Base-by-base conservation (phyloP, 1,140 invertebrate genomes). In the Pseudomyrmex gracilis region DNA sequence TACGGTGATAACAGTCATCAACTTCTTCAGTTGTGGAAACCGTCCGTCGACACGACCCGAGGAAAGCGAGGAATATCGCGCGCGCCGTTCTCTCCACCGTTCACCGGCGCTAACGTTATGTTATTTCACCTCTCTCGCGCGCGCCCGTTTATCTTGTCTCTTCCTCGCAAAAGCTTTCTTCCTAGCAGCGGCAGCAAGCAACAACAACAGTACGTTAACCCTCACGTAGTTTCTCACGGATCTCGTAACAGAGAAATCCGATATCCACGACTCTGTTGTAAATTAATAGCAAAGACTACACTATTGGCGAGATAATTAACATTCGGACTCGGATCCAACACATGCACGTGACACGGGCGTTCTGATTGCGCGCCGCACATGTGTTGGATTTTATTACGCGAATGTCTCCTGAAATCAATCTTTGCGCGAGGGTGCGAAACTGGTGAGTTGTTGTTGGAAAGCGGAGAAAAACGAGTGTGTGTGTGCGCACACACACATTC, bases 1-100 rank as follows among this genome's bases (percentile, higher is more conserved):
- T 34, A 64, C 20, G 9, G 24, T 64, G 10, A 49, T 70, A 70
- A 53, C 22, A 49, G 24, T 15, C 67, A 24, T 15, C 20, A 20
- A 24, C 24, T 22, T 70, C 67, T 53, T 70, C 67, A 24, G 53
- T 20, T 53, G 45, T 53, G 45, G 49, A 51, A 70, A 70, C 34
- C 34, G 53, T 68, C 49, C 22, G 61, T 15, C 47, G 47, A 17
- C 49, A 20, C 22, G 66, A 68, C 47, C 47, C 17, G 49, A 70
- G 47, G 67, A 70, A 70, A 70, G 49, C 67, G 67, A n/a, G 34
- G 67, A 70, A 70, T 70, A 70, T 70, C 66, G 47, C 22, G 47
- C 67, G 49, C 67, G 45, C 66, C 66, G 66, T 47, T 68, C 66
- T 70, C 67, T 70, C 51, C 53, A 53, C 53, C 49, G 20, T 70